Percentiles rank a stretch among this genome's conserved stretches.
These are phyloP conservation scores for Ariopsis seemanni DNA, from an alignment of 2,113 vertebrate species.

Conservation along the genomic window DNA sequence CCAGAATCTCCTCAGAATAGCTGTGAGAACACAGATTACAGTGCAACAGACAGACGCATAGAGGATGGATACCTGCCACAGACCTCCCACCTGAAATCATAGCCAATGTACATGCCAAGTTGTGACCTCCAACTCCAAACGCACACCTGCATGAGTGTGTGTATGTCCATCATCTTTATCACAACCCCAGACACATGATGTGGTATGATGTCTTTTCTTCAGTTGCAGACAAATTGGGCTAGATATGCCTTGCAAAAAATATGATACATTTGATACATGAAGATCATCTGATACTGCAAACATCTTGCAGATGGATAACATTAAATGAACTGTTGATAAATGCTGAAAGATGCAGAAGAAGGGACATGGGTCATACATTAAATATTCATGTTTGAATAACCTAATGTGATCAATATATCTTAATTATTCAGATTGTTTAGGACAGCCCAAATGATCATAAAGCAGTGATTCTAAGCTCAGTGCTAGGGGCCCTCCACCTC, in stretches of 20 bases:
- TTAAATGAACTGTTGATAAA: background rate
- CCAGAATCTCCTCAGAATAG: slow-evolving; percentile 77
- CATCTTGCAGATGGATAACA: background rate
- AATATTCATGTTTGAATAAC: background rate
- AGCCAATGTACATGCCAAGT: slow-evolving; percentile 64
- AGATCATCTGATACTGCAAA: slow-evolving; percentile 3
- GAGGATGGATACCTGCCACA: slow-evolving; percentile 64
- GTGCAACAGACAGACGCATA: slow-evolving; percentile 46
- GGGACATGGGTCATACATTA: background rate
- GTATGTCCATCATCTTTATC: slow-evolving; percentile 7
- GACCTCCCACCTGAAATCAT: slow-evolving; percentile 68
- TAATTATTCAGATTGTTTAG: background rate
- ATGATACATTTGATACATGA: background rate
- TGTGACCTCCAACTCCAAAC: slow-evolving; percentile 56
- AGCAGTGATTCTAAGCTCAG: background rate
- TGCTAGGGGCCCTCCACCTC: background rate
- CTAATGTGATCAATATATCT: background rate
- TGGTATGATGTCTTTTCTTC: background rate
- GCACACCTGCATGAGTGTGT: background rate
- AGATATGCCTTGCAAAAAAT: background rate
- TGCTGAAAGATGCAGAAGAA: background rate
- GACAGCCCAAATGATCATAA: background rate
- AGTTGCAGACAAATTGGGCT: background rate
- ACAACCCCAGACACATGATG: background rate
- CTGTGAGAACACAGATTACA: slow-evolving; percentile 72